phyloP scores from a whole-genome alignment of 2,113 vertebrate species.

The Alexandromys fortis region DNA sequence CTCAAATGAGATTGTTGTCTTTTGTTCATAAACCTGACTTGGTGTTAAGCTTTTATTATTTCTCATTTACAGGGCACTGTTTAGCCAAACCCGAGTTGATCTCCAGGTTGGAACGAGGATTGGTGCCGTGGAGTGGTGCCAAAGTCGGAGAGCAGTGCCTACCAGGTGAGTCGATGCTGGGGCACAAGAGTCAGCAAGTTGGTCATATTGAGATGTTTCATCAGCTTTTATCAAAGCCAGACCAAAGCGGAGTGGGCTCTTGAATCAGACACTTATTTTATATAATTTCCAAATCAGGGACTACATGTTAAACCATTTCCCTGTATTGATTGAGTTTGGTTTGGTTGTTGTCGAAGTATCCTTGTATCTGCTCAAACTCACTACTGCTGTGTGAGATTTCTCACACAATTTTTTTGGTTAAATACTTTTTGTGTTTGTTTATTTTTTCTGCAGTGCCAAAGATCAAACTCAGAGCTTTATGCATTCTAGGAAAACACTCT shows the following conservation, averaged over 20 bases:
- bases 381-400: not conserved
- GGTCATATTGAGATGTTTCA: not conserved
- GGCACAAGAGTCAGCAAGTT: not conserved
- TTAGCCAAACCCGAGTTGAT: not conserved
- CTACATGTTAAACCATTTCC: not conserved
- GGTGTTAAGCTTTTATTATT: not conserved
- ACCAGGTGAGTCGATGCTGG: not conserved
- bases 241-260: not conserved
- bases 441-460: not conserved
- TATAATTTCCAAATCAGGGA: not conserved
- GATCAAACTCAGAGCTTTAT: not conserved
- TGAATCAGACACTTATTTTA: not conserved
- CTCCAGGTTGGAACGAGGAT: not conserved
- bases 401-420: not conserved
- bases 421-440: not conserved
- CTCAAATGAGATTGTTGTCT: not conserved
- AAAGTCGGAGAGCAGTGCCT: not conserved
- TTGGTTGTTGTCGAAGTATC: not conserved
- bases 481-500: not conserved
- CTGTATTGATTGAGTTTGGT: not conserved
- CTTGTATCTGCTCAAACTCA: not conserved
- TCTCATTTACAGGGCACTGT: not conserved
- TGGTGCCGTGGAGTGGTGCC: not conserved
- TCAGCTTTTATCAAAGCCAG: not conserved
- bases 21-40: not conserved